phyloP scores from a whole-genome alignment of 2,888 invertebrate genomes.

The Cecidostiba fungosa region DNA sequence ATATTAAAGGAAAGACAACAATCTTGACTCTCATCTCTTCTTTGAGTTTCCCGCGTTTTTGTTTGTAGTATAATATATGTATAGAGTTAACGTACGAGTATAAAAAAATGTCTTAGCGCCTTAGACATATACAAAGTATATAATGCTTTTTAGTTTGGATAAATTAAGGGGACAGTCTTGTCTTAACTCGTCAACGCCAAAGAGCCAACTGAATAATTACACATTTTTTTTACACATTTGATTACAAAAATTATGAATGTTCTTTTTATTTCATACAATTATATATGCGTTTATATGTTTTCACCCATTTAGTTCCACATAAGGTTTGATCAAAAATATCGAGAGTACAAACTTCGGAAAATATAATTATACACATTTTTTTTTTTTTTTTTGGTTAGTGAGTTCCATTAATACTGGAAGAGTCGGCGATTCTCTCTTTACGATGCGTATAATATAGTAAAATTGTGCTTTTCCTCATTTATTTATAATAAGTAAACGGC shows the following conservation, averaged over 20 bases:
- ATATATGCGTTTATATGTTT: conserved; percentile 12
- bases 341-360: conserved; percentile 41
- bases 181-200: not conserved
- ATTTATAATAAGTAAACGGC: conserved; percentile 44
- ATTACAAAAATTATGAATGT: conserved; percentile 50
- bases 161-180: conserved; percentile 59
- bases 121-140: conserved; percentile 33
- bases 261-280: conserved; percentile 42
- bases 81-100: conserved; percentile 5
- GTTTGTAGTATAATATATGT: conserved; percentile 10
- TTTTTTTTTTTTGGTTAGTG: conserved; percentile 19
- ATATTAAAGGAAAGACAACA: conserved; percentile 53
- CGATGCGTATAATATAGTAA: conserved; percentile 19
- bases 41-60: conserved; percentile 16
- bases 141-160: conserved; percentile 32
- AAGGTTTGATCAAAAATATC: conserved; percentile 48
- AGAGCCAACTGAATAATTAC: conserved; percentile 35
- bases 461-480: conserved; percentile 16
- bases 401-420: conserved; percentile 36
- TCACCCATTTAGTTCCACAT: conserved; percentile 16
- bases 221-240: conserved; percentile 27
- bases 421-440: conserved; percentile 32
- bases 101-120: conserved; percentile 31
- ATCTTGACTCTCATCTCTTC: conserved; percentile 36
- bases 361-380: conserved; percentile 41